These are phyloP conservation scores for Melanotaenia trifasciata DNA, from an alignment of 2,797 vertebrate genomes.

Conservation along the genomic window DNA sequence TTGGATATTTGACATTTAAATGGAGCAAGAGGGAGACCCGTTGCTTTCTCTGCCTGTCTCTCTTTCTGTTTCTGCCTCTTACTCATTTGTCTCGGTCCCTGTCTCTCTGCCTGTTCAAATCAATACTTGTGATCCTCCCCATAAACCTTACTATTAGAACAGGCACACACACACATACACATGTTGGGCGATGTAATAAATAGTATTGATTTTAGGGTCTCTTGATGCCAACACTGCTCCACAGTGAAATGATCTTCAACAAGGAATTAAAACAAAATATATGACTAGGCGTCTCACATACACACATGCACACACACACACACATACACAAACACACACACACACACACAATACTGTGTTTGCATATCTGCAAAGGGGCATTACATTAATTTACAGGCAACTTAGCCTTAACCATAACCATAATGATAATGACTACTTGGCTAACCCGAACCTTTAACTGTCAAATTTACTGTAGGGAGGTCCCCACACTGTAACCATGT, in stretches of 20 bases:
- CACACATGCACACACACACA: conserved; percentile 7
- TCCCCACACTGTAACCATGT: conserved; percentile 14
- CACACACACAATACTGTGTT: conserved; percentile 5
- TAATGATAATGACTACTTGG: conserved; percentile 3
- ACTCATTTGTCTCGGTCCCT: conserved; percentile 36
- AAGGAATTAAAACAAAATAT: conserved; percentile 72
- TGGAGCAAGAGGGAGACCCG: conserved; percentile 48
- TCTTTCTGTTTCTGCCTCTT: conserved; percentile 30
- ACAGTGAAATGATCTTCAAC: conserved; percentile 54
- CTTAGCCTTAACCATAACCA: not conserved
- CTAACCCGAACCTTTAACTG: conserved; percentile 5
- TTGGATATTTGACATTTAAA: conserved; percentile 79
- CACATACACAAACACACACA: conserved; percentile 22
- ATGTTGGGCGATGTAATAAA: conserved; percentile 60
- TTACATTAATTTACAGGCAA: conserved; percentile 4
- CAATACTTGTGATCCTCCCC: conserved; percentile 71
- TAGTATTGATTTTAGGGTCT: conserved; percentile 65
- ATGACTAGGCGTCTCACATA: conserved; percentile 38
- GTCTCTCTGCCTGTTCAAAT: conserved; percentile 54
- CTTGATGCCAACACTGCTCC: conserved; percentile 54
- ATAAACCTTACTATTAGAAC: conserved; percentile 68
- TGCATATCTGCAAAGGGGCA: not conserved
- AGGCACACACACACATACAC: conserved; percentile 25
- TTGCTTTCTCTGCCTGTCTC: conserved; percentile 29
- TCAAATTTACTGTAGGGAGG: conserved; percentile 1